phyloP scores from a whole-genome alignment of 1,140 invertebrate species.

The Bilobella aurantiaca region DNA sequence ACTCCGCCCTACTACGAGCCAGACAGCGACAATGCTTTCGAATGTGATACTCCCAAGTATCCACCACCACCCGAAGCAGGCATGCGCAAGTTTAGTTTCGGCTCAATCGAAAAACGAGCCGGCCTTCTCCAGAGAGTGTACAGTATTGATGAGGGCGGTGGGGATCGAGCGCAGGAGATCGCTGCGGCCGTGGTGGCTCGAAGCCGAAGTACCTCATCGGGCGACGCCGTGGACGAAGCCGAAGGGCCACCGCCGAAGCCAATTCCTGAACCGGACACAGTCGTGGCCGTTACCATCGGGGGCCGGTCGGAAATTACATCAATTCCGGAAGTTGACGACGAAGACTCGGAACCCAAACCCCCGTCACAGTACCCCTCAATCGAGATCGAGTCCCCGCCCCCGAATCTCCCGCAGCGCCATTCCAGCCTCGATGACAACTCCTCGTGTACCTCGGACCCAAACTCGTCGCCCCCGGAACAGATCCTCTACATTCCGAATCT shows the following conservation, averaged over 20 bases:
- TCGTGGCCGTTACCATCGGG: neutral
- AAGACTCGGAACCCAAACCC: neutral
- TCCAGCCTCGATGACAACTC: neutral
- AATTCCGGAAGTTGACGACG: neutral
- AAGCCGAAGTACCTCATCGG: neutral
- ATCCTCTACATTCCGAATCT: neutral
- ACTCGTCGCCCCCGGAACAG: neutral
- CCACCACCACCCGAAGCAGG: slow-evolving; percentile 17
- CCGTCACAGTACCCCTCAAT: neutral
- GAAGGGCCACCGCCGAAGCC: neutral
- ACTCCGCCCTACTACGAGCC: slow-evolving; percentile 20
- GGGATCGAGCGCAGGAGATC: neutral
- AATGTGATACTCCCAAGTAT: slow-evolving; percentile 29
- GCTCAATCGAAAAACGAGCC: neutral
- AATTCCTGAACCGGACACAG: neutral
- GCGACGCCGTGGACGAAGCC: slow-evolving; percentile 3
- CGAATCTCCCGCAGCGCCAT: neutral
- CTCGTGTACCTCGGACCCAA: neutral
- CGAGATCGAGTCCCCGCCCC: neutral
- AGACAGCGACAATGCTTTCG: slow-evolving; percentile 17
- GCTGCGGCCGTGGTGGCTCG: neutral
- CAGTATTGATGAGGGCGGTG: neutral
- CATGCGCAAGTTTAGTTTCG: neutral
- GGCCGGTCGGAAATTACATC: neutral
- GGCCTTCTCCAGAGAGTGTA: neutral